phyloP scores from a whole-genome alignment of 1,140 invertebrate genomes.

The Chlorops oryzae region DNA sequence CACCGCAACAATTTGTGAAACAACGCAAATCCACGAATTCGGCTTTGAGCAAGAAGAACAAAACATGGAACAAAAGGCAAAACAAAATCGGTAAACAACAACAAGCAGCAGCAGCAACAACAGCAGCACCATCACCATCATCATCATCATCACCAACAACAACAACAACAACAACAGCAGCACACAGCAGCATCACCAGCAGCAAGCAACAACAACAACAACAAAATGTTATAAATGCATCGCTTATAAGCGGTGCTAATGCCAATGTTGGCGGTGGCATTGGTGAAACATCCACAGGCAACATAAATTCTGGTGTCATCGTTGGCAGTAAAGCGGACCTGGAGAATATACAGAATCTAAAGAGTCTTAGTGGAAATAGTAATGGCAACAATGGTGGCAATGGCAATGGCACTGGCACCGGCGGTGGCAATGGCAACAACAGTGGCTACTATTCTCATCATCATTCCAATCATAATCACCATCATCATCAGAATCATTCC shows the following conservation, averaged over 20 bases:
- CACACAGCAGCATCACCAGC: too few relatives aligned
- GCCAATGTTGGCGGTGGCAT: conserved; percentile 6
- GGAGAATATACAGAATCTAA: conserved; percentile 45
- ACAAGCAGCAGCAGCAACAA: too few relatives aligned
- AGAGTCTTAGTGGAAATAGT: conserved; percentile 23
- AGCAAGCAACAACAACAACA: conserved; percentile 11
- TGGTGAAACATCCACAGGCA: not conserved
- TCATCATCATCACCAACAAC: conserved; percentile 13
- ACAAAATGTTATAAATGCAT: not conserved
- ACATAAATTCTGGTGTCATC: not conserved
- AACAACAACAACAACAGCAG: conserved; percentile 11
- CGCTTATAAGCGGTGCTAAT: conserved; percentile 8
- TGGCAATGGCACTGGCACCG: not conserved
- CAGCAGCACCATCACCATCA: conserved; percentile 8
- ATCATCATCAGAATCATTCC: too few relatives aligned
- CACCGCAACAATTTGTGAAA: conserved; percentile 32
- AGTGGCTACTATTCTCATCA: too few relatives aligned
- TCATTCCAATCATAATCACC: too few relatives aligned
- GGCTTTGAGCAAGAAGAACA: conserved; percentile 29
- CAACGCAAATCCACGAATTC: conserved; percentile 14
- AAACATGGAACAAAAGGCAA: conserved; percentile 40
- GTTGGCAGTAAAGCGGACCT: conserved; percentile 37
- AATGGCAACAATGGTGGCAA: not conserved
- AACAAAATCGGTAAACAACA: conserved; percentile 20
- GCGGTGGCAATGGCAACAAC: conserved; percentile 1